These are phyloP conservation scores for Callipepla squamata DNA, from an alignment of 2,113 vertebrate species.

Conservation along the genomic window DNA sequence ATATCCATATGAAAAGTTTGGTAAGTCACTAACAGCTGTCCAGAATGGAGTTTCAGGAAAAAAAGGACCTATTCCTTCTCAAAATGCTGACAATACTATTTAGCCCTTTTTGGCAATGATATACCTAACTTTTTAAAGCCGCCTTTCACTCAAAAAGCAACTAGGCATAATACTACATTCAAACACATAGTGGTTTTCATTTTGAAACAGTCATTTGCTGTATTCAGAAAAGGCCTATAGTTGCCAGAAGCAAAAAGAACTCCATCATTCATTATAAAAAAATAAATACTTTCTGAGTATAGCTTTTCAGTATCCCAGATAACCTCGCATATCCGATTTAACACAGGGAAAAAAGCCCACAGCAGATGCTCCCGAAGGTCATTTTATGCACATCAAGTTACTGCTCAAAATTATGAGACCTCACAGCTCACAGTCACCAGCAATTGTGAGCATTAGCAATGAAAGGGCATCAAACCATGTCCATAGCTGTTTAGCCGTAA, in stretches of 20 bases:
- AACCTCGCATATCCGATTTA: constrained; percentile 68
- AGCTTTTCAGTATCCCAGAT: constrained; percentile 75
- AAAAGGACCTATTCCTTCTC: constrained; percentile 91
- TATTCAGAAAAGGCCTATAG: constrained; percentile 81
- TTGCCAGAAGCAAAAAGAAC: constrained; percentile 79
- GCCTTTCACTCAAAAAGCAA: constrained; percentile 94
- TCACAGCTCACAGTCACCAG: constrained; percentile 39
- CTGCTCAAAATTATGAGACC: constrained; percentile 55
- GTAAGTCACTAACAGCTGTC: constrained; percentile 99
- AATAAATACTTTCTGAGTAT: constrained; percentile 59
- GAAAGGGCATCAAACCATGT: constrained; percentile 24
- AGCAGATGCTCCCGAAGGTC: constrained; percentile 71
- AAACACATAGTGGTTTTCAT: constrained; percentile 85
- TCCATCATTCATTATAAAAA: constrained; percentile 78
- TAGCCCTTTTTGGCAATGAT: constrained; percentile 97
- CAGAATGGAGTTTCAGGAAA: constrained; percentile 86
- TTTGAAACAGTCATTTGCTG: constrained; percentile 87
- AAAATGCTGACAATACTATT: constrained; percentile 98
- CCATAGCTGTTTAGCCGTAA: neutral
- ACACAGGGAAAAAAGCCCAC: constrained; percentile 10
- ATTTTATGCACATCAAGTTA: constrained; percentile 20
- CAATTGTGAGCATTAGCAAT: constrained; percentile 27
- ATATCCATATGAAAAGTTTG: constrained; percentile 99
- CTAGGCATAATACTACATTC: constrained; percentile 92
- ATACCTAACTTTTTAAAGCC: constrained; percentile 99